phyloP scores from a whole-genome alignment of 1,140 invertebrate genomes.

The Chrysoperla carnea region DNA sequence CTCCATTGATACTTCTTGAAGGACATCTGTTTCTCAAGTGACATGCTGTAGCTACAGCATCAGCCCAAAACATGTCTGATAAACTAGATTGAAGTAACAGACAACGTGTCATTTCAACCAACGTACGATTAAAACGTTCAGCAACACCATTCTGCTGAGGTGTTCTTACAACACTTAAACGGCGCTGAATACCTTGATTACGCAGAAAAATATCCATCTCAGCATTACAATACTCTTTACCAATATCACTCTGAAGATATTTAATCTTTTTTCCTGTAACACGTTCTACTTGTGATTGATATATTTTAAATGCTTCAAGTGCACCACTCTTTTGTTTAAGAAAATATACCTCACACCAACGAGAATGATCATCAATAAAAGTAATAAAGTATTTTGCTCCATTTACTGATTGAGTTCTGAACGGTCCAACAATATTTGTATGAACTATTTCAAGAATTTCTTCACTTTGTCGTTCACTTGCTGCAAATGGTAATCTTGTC shows the following conservation, averaged over 20 bases:
- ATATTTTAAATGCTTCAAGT: conserved; percentile 17
- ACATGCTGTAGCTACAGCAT: conserved; percentile 15
- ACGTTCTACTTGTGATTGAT: conserved; percentile 15
- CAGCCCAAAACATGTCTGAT: conserved; percentile 16
- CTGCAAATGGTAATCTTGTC: no score
- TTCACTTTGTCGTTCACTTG: no score
- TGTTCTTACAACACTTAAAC: no score
- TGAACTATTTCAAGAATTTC: no score
- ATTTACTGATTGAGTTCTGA: conserved; percentile 18
- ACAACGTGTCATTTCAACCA: conserved; percentile 16
- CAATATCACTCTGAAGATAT: conserved; percentile 20
- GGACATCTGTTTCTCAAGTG: conserved; percentile 18
- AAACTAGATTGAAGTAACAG: conserved; percentile 8
- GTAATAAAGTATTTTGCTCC: conserved; percentile 21
- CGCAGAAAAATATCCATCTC: conserved; percentile 20
- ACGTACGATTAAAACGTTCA: conserved; percentile 17
- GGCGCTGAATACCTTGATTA: no score
- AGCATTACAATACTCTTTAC: no score
- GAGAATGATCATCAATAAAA: conserved; percentile 24
- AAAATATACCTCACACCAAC: conserved; percentile 21
- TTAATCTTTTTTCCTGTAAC: conserved; percentile 16
- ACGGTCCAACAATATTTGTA: conserved; percentile 18
- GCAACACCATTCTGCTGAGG: no score
- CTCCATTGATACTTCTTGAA: no score
- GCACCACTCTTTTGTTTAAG: conserved; percentile 22